Percentiles rank a stretch among this genome's conserved stretches.
Evolutionary conservation across 1,140 invertebrate genomes (phyloP).

Genomic region (Drosophila kohkoa): DNA sequence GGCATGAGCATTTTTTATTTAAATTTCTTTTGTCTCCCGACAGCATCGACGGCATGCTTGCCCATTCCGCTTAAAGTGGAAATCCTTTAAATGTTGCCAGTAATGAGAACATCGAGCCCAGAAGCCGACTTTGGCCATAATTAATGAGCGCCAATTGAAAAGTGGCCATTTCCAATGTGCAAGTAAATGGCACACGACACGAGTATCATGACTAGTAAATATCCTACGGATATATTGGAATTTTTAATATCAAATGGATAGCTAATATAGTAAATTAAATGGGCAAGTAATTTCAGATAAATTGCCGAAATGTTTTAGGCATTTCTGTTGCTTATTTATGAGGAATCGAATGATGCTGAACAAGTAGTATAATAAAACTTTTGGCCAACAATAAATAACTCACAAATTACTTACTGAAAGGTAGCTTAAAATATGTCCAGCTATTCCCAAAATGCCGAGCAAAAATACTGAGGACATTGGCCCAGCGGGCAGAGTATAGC

Average conservation of each 20-base stretch:
- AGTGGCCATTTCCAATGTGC: neutral
- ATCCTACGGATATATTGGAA: slow-evolving; percentile 1
- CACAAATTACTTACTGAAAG: neutral
- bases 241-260: neutral
- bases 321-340: too few species aligned
- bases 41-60: slow-evolving; percentile 40
- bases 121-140: slow-evolving; percentile 20
- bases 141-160: slow-evolving; percentile 48
- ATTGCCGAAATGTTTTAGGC: too few species aligned
- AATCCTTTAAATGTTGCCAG: slow-evolving; percentile 43
- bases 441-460: slow-evolving; percentile 15
- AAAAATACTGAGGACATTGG: neutral
- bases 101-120: slow-evolving; percentile 35
- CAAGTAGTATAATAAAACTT: too few species aligned
- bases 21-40: slow-evolving; percentile 67
- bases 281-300: too few species aligned
- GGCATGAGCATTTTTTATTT: slow-evolving; percentile 65
- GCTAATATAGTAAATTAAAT: too few species aligned
- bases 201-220: neutral
- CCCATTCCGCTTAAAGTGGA: slow-evolving; percentile 29
- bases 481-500: neutral
- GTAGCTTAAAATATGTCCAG: neutral
- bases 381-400: neutral
- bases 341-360: too few species aligned
- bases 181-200: neutral